Base-by-base conservation (phyloP, 2,113 vertebrate genomes). In the Parotia lawesii region DNA sequence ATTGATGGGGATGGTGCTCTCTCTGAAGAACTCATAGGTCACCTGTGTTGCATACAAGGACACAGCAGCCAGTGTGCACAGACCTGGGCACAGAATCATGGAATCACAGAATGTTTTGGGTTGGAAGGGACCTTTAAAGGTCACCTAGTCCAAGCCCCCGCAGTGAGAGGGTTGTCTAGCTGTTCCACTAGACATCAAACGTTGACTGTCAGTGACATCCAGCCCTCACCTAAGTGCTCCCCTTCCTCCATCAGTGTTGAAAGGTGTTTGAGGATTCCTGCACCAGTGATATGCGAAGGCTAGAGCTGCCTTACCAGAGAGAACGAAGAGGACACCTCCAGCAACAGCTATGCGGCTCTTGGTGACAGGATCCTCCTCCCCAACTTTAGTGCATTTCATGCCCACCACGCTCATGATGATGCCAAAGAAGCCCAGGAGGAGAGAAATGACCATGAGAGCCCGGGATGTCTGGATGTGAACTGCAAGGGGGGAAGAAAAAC, bases 381-480 rank as follows among this genome's bases (percentile, higher is more conserved):
- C 99, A 4, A 99, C 99, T 75, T 99, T 99, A 10, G 99, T 99
- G 96, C 99, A 99, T 84, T 99, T 99, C 99, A 99, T 99, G 86
- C 99, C 99, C 79, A 99, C 96, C 33, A 99, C 99, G 1, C 99
- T 99, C 95, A 99, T 97, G 11, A 99, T 98, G 96, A 99, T 98
- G 73, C 97, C 98, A 11, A 99, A 98, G 53, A 99, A 99, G 61
- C 99, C 99, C 98, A 99, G 97, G 91, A 99, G 98, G 40, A 99
- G 98, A 0, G 99, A 98, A 65, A 99, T 96, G 48, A 99, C 98
- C 99, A 99, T 99, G 73, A 99, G 98, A 50, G 99, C 99, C 40
- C 99, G 97, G 5, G 98, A 98, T 2, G 98, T 98, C 98, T 99
- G 99, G 96, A 99, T 99, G 94, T 99, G 99, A 92, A 98, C 99